Evolutionary conservation across 2,113 vertebrate species (phyloP).

Genomic region (Colaptes auratus): DNA sequence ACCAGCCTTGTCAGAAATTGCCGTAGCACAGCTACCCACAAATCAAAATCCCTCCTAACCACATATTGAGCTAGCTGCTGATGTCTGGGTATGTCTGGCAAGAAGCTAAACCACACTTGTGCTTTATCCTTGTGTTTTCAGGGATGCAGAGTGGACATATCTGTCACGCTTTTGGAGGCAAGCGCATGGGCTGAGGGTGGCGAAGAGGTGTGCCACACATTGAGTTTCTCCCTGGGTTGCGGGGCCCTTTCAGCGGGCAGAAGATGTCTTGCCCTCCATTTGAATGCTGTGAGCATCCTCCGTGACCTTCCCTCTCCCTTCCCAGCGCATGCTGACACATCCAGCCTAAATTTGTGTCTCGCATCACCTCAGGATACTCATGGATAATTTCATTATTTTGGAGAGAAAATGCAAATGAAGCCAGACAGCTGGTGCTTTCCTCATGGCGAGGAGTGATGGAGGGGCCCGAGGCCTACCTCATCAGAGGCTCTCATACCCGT

Average conservation of each 20-base stretch:
- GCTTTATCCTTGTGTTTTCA: background rate
- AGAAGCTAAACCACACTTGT: background rate
- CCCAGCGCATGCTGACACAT: slow-evolving; percentile 80
- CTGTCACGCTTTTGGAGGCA: background rate
- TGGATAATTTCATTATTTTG: slow-evolving; percentile 98
- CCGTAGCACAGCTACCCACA: background rate
- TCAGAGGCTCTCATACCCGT: slow-evolving; percentile 82
- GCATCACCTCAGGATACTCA: slow-evolving; percentile 96
- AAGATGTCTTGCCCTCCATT: slow-evolving; percentile 40
- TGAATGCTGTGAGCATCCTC: slow-evolving; percentile 46
- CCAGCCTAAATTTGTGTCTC: slow-evolving; percentile 82
- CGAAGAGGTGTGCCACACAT: fast-evolving
- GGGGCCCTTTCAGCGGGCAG: background rate
- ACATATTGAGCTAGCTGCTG: background rate
- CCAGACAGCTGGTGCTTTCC: slow-evolving; percentile 94
- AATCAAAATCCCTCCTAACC: background rate
- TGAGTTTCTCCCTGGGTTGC: background rate
- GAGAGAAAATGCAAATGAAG: slow-evolving; percentile 95
- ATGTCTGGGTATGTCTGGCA: background rate
- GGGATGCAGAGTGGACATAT: fast-evolving
- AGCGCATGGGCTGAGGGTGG: fast-evolving
- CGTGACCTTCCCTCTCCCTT: slow-evolving; percentile 80
- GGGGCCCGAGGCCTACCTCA: slow-evolving; percentile 86
- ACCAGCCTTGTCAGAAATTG: background rate
- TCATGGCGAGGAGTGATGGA: slow-evolving; percentile 88